Conservation (phyloP, 2,113 vertebrate species). For the Smithornis capensis region DNA sequence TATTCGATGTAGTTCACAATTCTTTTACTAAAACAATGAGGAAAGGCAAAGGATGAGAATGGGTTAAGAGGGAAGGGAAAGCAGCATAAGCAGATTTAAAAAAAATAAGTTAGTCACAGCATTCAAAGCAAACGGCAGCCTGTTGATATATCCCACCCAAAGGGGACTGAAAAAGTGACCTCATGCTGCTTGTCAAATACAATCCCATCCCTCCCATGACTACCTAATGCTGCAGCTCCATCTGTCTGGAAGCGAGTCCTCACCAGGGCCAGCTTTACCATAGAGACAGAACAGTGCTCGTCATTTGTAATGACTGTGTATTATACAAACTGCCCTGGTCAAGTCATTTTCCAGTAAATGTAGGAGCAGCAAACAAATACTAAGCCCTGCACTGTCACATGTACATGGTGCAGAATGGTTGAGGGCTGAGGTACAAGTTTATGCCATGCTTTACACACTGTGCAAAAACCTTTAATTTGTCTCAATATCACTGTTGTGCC, state of each 20-base stretch:
- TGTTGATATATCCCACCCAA: constrained; percentile 32
- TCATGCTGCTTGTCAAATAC: constrained; percentile 17
- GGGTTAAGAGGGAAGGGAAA: constrained; percentile 19
- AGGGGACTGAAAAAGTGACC: constrained; percentile 21
- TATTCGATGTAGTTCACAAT: background rate
- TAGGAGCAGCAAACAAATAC: background rate
- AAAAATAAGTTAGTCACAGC: background rate
- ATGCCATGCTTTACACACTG: background rate
- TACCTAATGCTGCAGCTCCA: background rate
- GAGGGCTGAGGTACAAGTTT: background rate
- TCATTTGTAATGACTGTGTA: background rate
- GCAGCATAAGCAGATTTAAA: background rate
- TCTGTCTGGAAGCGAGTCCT: background rate
- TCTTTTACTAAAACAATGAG: background rate
- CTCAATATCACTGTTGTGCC: background rate
- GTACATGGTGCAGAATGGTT: rapidly evolving
- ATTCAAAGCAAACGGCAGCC: background rate
- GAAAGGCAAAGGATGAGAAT: background rate
- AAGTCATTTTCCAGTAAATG: background rate
- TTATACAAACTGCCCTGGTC: background rate
- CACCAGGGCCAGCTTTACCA: background rate
- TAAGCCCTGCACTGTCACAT: background rate
- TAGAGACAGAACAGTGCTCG: background rate
- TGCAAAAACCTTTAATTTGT: background rate
- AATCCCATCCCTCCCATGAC: constrained; percentile 9